A percentile compares a stretch with the other conserved stretches of the same genome.
These are phyloP conservation scores for Ameiurus melas DNA, from an alignment of 2,113 vertebrate species.

Conservation along the genomic window DNA sequence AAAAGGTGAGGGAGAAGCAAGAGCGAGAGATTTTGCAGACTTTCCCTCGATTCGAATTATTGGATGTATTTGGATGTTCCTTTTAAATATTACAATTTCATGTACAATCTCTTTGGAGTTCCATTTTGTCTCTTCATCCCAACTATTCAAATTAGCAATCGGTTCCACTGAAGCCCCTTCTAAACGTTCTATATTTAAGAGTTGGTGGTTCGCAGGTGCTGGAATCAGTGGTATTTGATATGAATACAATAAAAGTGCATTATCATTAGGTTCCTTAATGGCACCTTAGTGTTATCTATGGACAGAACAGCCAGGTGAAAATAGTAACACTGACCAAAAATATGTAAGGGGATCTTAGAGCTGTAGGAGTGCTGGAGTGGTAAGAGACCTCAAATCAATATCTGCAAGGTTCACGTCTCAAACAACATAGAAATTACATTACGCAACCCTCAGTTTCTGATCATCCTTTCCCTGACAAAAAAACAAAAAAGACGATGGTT, in stretches of 20 bases:
- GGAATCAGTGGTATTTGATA: background rate
- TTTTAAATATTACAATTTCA: background rate
- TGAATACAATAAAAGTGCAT: background rate
- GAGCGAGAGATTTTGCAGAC: too few species aligned
- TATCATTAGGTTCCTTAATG: background rate
- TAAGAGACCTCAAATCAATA: slow-evolving; percentile 2
- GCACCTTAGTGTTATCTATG: slow-evolving; percentile 5
- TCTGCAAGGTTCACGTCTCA: background rate
- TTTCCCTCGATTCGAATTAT: background rate
- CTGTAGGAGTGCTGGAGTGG: background rate
- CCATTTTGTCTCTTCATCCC: background rate
- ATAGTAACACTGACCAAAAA: slow-evolving; percentile 1
- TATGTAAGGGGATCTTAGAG: slow-evolving; percentile 17
- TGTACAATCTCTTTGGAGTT: background rate
- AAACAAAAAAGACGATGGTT: background rate
- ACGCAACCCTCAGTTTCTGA: background rate
- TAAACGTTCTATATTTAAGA: background rate
- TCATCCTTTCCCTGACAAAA: background rate
- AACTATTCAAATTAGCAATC: background rate
- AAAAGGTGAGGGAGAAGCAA: background rate
- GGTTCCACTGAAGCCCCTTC: background rate
- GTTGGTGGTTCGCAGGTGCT: background rate
- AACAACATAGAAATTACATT: background rate
- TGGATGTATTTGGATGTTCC: background rate
- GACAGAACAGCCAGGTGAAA: slow-evolving; percentile 4